phyloP scores from a whole-genome alignment of 2,888 invertebrate species.

The Beris morrisii region DNA sequence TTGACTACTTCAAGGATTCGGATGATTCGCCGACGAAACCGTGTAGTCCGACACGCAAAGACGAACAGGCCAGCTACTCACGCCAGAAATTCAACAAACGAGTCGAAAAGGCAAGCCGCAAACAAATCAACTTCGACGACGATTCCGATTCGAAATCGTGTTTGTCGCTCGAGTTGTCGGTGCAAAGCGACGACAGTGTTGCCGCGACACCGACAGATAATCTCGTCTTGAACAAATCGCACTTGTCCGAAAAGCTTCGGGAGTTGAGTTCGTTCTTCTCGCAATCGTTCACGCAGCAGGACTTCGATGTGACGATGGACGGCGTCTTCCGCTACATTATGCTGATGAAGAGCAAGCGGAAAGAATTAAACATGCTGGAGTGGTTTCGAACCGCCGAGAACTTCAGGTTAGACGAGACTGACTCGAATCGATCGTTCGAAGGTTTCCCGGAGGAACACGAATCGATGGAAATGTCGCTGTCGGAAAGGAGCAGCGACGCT shows the following conservation, averaged over 20 bases:
- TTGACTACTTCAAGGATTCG: neutral
- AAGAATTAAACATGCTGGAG: conserved; percentile 10
- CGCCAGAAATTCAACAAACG: neutral
- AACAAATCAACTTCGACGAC: conserved; percentile 22
- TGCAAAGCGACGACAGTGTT: conserved; percentile 17
- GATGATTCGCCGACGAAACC: no score
- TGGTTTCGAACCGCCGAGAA: conserved; percentile 25
- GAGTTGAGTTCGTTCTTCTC: conserved; percentile 34
- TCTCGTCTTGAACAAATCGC: conserved; percentile 31
- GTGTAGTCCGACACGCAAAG: neutral
- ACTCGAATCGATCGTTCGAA: conserved; percentile 14
- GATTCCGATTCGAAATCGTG: conserved; percentile 35
- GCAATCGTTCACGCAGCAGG: conserved; percentile 21
- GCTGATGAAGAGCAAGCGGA: conserved; percentile 20
- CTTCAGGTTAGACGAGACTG: conserved; percentile 1
- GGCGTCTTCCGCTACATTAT: conserved; percentile 29
- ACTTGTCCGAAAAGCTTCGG: conserved; percentile 28
- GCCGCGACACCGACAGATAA: conserved; percentile 12
- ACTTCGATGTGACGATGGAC: conserved; percentile 9
- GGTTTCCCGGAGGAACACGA: conserved; percentile 23
- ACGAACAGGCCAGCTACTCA: neutral
- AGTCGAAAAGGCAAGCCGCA: conserved; percentile 7
- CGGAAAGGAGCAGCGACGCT: neutral
- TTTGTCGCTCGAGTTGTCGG: conserved; percentile 26
- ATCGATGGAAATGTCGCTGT: neutral